Conservation (phyloP, 2,113 vertebrate genomes). For the Cynopterus brachyotis region DNA sequence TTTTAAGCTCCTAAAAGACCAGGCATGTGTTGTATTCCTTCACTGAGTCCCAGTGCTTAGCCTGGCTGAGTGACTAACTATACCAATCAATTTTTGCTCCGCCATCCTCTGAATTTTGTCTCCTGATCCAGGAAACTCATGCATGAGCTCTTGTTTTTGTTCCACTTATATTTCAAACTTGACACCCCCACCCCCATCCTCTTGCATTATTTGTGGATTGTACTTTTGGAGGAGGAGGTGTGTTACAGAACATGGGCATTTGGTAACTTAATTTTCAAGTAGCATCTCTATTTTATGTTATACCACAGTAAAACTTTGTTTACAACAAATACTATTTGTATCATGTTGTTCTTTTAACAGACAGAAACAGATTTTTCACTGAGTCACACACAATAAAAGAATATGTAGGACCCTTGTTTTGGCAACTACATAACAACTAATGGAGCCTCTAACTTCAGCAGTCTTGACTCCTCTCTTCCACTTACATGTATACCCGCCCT, state of each 20-base stretch:
- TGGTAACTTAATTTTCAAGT: background rate
- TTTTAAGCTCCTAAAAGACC: background rate
- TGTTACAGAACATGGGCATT: background rate
- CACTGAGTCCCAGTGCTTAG: background rate
- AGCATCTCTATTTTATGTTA: background rate
- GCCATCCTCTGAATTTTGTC: background rate
- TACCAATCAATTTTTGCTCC: background rate
- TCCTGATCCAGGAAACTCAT: background rate
- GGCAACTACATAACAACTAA: background rate
- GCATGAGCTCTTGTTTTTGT: background rate
- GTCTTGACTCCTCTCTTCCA: background rate
- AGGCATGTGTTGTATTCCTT: background rate
- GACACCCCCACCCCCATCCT: background rate
- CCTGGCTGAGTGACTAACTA: background rate
- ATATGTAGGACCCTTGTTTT: background rate
- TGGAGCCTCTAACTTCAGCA: background rate
- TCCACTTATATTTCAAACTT: background rate
- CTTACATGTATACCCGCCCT: background rate
- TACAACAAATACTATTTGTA: background rate
- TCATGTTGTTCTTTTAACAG: conserved; percentile 16
- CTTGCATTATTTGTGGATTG: background rate
- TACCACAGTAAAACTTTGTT: background rate
- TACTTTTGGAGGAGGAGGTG: background rate
- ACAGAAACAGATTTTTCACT: conserved; percentile 29
- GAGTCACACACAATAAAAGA: background rate